phyloP scores from a whole-genome alignment of 2,888 invertebrate genomes.

The Blera fallax region DNA sequence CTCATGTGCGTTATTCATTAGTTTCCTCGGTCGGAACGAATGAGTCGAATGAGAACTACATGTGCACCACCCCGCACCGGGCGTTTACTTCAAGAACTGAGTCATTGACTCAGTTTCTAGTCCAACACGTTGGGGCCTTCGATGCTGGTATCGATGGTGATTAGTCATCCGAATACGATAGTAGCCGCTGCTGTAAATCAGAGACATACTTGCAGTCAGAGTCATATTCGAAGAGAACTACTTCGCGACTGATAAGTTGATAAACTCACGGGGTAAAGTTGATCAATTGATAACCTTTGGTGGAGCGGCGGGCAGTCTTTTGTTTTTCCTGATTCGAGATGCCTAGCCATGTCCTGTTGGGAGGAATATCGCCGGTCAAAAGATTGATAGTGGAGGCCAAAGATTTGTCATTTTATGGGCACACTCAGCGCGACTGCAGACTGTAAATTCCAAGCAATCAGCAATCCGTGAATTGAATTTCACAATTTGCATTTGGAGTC shows the following conservation, averaged over 20 bases:
- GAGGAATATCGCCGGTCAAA: conserved; percentile 43
- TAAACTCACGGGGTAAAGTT: conserved; percentile 67
- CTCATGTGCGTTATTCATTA: conserved; percentile 71
- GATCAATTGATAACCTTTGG: conserved; percentile 66
- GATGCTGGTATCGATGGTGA: conserved; percentile 53
- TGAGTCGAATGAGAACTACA: neutral
- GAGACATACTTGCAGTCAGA: neutral
- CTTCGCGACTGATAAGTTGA: conserved; percentile 55
- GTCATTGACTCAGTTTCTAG: conserved; percentile 67
- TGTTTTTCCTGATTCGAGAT: conserved; percentile 44
- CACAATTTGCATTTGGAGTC: conserved; percentile 45
- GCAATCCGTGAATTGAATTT: conserved; percentile 72
- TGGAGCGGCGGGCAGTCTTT: conserved; percentile 22
- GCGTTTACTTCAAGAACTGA: conserved; percentile 34
- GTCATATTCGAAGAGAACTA: neutral
- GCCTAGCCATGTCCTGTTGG: conserved; percentile 20
- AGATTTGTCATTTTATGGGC: conserved; percentile 69
- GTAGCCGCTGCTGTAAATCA: neutral
- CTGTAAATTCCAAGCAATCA: conserved; percentile 67
- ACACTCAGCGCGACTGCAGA: conserved; percentile 29
- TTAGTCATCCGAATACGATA: conserved; percentile 62
- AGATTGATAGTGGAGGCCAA: conserved; percentile 68
- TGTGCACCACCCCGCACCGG: neutral
- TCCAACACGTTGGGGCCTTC: conserved; percentile 46
- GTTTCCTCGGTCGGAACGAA: conserved; percentile 42